Conservation (phyloP, 2,113 vertebrate species). For the Crotophaga sulcirostris region DNA sequence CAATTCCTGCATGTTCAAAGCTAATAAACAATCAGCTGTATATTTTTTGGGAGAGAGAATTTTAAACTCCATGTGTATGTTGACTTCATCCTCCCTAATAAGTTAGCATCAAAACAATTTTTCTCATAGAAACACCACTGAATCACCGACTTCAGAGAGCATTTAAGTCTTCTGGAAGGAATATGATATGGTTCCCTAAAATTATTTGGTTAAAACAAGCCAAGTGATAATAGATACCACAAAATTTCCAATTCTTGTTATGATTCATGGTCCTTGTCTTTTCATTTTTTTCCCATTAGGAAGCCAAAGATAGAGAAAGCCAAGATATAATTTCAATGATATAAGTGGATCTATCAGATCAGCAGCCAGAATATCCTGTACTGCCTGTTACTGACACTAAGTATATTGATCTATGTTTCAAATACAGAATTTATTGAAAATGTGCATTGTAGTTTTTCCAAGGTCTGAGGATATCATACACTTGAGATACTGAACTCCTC, state of each 20-base stretch:
- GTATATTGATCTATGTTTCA: background rate
- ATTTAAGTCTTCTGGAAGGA: slow-evolving; percentile 26
- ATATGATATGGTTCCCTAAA: background rate
- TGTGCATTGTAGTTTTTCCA: background rate
- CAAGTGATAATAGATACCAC: slow-evolving; percentile 13
- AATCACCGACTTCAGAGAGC: slow-evolving; percentile 21
- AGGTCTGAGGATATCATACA: background rate
- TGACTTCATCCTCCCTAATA: background rate
- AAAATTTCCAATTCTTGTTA: slow-evolving; percentile 1
- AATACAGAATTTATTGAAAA: background rate
- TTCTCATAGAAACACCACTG: background rate
- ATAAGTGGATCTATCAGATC: background rate
- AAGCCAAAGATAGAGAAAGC: slow-evolving; percentile 11
- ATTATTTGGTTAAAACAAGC: slow-evolving; percentile 3
- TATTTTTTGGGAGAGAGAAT: background rate
- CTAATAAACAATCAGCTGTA: background rate
- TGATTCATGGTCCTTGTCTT: background rate
- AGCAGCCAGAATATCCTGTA: background rate
- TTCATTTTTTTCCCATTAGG: background rate
- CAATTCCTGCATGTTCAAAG: background rate
- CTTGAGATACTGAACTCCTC: background rate
- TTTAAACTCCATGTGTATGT: background rate
- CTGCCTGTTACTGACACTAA: background rate
- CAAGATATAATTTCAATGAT: slow-evolving; percentile 26
- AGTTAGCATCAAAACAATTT: slow-evolving; percentile 7